Evolutionary conservation across 2,797 vertebrate genomes (phyloP).

Genomic region (Alectoris magna): DNA sequence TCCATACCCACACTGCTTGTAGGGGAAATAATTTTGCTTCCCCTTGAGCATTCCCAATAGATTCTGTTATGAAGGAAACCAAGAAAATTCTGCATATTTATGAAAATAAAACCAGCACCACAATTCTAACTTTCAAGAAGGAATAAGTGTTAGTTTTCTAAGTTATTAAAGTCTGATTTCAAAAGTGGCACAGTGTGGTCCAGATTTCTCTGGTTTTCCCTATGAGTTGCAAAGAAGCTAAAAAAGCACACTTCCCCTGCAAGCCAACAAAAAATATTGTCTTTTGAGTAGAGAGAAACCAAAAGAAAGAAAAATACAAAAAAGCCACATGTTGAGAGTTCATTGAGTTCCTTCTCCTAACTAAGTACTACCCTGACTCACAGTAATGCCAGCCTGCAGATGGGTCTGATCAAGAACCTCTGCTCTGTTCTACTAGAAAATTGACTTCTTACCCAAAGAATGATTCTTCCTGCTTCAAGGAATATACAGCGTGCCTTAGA

Average conservation of each 20-base stretch:
- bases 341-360: neutral
- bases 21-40: neutral
- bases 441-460: neutral
- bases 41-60: rapidly evolving
- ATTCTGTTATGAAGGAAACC: neutral
- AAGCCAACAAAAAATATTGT: neutral
- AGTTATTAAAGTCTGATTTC: neutral
- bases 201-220: neutral
- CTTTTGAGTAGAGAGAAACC: neutral
- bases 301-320: neutral
- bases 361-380: neutral
- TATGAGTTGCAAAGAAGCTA: neutral
- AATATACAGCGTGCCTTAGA: neutral
- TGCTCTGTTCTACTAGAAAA: neutral
- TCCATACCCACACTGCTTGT: neutral
- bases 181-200: neutral
- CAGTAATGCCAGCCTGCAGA: neutral
- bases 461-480: neutral
- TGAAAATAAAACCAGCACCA: neutral
- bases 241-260: neutral
- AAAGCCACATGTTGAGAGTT: neutral
- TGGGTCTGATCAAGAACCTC: neutral
- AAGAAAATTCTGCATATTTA: neutral
- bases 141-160: neutral
- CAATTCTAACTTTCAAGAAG: neutral